Base-by-base conservation (phyloP, 2,113 vertebrate genomes). In the Indri indri region DNA sequence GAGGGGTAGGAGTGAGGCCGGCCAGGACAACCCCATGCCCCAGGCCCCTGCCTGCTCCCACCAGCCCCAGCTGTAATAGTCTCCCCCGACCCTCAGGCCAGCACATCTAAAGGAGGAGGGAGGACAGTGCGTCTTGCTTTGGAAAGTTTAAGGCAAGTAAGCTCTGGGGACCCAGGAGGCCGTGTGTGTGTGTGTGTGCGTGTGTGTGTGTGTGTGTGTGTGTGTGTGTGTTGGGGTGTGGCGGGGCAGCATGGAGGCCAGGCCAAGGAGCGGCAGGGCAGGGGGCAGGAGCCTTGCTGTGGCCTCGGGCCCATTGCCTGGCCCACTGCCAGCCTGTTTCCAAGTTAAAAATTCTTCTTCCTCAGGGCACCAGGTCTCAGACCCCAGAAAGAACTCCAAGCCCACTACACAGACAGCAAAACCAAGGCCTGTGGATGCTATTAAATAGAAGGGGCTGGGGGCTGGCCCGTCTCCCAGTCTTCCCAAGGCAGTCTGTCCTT, bases 401-500 rank as follows among this genome's bases (percentile, higher is more conserved):
- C 90, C 76, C 90, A 74, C 37, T 50, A 3, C 30, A 88, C 27
- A 88, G 90, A 70, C 8, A 79, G 93, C 54, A 90, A 97, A 86
- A 73, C 18, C 1, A 71, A 97, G 70, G 40, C 27, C 80, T n/a
- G 2, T 8, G 40, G 8, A 16, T 57, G 9, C 32, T 16, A 57
- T 57, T 20, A 57, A 57, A 57, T 8, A 32, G 63, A 57, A 76
- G 83, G 22, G 8, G 45, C 40, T 42, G 32, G 52, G 65, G 6
- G 34, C 61, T 85, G 17, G 54, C n/a, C 77, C 63, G 9, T 63
- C n/a, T 1, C 45, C 47, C 82, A 3, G 0, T 59, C 84, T 85
- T 94, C 84, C 20, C 3, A 4, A 93, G 89, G 88, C 93, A 96
- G 88, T 97, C 96, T 96, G 89, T 96, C 90, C 82, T 81, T 83